Conservation (phyloP, 2,797 vertebrate genomes). For the Odontamblyopus lacepedii region DNA sequence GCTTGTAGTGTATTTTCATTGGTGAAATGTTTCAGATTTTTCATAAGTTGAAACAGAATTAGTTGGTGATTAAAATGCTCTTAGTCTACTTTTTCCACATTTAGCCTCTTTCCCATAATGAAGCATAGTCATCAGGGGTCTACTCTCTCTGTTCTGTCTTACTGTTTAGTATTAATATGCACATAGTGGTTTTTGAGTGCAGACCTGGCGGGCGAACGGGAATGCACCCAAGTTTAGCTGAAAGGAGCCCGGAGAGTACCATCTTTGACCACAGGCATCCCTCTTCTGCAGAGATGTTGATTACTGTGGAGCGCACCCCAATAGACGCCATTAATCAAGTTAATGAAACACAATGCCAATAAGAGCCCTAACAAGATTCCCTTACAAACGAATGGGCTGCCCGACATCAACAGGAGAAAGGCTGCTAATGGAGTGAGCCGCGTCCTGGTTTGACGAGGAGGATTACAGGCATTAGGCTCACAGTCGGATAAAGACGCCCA, state of each 20-base stretch:
- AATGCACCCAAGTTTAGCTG: conserved; percentile 24
- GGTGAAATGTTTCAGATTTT: background rate
- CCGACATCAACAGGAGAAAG: conserved; percentile 69
- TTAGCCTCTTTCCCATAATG: conserved; percentile 29
- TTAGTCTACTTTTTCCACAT: conserved; percentile 27
- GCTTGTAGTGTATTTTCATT: no score
- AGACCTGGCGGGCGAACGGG: conserved; percentile 20
- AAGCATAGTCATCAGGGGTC: conserved; percentile 34
- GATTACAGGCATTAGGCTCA: conserved; percentile 60
- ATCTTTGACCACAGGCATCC: conserved; percentile 48
- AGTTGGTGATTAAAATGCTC: background rate
- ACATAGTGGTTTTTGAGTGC: conserved; percentile 14
- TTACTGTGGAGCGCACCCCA: conserved; percentile 64
- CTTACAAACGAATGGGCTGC: conserved; percentile 58
- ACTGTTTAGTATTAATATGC: conserved; percentile 37
- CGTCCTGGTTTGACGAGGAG: conserved; percentile 49
- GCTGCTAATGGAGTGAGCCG: conserved; percentile 63
- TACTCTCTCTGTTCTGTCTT: conserved; percentile 15
- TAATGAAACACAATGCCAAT: conserved; percentile 78
- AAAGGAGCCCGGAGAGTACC: conserved; percentile 38
- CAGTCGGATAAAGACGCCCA: conserved; percentile 48
- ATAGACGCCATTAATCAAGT: conserved; percentile 76
- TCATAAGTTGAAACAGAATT: background rate
- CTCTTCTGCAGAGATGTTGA: conserved; percentile 66
- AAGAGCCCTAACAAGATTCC: conserved; percentile 68